Evolutionary conservation across 92 coral and sea anemone species (phyloP).

Genomic region (Phenganax marumi): DNA sequence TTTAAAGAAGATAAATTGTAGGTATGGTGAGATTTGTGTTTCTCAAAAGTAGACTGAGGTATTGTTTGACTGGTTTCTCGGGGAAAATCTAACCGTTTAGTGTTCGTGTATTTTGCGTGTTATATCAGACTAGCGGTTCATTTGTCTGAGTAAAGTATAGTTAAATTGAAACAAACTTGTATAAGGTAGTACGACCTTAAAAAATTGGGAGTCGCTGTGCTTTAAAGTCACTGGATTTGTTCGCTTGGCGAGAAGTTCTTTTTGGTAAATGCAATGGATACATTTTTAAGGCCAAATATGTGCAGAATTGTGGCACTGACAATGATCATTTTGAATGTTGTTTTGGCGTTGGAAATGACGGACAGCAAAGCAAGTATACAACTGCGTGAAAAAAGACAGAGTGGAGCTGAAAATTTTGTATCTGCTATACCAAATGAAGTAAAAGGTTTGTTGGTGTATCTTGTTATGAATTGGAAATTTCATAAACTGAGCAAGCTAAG

Average conservation of each 20-base stretch:
- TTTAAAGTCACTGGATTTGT: background rate
- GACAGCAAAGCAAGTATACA: background rate
- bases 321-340: background rate
- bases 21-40: background rate
- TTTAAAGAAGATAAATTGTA: background rate
- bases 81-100: background rate
- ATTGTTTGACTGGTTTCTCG: background rate
- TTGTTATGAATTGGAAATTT: background rate
- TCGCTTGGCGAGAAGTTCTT: background rate
- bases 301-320: background rate
- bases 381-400: conserved; percentile 19
- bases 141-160: background rate
- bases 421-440: conserved; percentile 30
- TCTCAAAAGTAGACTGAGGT: background rate
- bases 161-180: too few species aligned
- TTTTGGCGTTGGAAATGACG: background rate
- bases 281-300: background rate
- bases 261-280: background rate
- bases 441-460: conserved; percentile 9
- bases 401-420: background rate
- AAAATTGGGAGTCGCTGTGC: background rate
- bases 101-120: too few species aligned
- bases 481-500: background rate
- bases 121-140: too few species aligned
- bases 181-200: too few species aligned